Base-by-base conservation (phyloP, 2,113 vertebrate species). In the Phyllostomus hastatus region DNA sequence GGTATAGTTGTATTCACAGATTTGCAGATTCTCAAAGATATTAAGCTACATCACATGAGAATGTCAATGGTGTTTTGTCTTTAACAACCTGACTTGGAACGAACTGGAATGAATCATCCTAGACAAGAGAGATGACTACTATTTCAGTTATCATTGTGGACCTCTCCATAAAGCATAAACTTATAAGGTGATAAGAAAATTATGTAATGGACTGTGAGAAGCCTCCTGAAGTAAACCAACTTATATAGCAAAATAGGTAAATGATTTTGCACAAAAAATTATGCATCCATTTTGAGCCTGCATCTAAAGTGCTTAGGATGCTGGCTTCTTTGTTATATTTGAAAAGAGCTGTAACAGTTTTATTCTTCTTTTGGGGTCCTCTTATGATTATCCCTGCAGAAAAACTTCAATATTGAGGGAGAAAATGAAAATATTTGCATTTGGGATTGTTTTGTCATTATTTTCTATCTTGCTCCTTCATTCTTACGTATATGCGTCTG, bases 351-450 rank as follows among this genome's bases (percentile, higher is more conserved):
- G 5, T 66, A 70, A 6, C 52, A 35, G 15, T 41, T 94, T 54
- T 50, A 0, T 35, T 92, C 48, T 96, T 67, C 59, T 90, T 57
- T 41, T 95, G 70, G 84, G 67, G 35, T 61, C 46, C 14, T 88
- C 91, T 95, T 82, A 91, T 85, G 90, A 81, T 43, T 38, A 50
- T 91, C 22, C 10, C 54, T 94, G 38, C 64, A 72, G 76, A 54
- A 90, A 92, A 69, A 57, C 16, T 35, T 93, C 72, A 91, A n/a
- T 85, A 88, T 70, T 83, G 20, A 94, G 35, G 59, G 41, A 73
- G 85, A 86, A 96, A 90, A 94, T 90, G 82, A 94, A 93, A 95
- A 94, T 54, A 95, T 72, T 94, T 88, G 67, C 84, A 90, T 88
- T 97, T 96, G 57, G 59, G 91, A 82, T 96, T 95, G 48, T 35